A percentile compares a stretch with the other conserved stretches of the same genome.
phyloP scores from a whole-genome alignment of 2,113 vertebrate genomes.

The Tauraco erythrolophus region DNA sequence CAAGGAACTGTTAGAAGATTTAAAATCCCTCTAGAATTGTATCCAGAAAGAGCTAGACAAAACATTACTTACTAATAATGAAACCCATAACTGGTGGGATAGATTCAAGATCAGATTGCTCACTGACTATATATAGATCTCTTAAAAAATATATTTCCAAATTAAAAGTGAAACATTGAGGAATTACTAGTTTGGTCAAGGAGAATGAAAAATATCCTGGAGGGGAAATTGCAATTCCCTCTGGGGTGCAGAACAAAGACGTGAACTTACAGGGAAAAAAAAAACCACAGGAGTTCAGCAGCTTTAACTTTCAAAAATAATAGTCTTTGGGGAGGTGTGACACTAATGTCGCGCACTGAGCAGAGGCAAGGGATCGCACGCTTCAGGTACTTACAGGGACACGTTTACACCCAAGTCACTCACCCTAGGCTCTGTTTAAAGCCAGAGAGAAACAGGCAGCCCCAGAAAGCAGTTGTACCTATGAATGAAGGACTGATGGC shows the following conservation, averaged over 20 bases:
- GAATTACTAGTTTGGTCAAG: neutral
- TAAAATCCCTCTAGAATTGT: neutral
- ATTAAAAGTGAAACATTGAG: neutral
- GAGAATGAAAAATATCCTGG: neutral
- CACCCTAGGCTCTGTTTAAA: neutral
- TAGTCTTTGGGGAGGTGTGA: neutral
- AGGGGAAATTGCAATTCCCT: neutral
- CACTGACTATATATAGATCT: neutral
- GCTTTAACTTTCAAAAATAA: neutral
- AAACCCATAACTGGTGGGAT: neutral
- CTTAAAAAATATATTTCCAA: neutral
- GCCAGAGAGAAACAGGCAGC: neutral
- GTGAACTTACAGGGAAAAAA: neutral
- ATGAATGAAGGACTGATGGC: neutral
- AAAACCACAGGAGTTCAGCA: neutral
- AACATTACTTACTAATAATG: neutral
- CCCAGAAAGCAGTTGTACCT: neutral
- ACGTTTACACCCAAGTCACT: fast-evolving
- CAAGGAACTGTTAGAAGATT: neutral
- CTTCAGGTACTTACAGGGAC: neutral
- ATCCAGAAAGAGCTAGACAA: neutral
- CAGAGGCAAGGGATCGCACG: neutral
- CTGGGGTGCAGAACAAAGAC: neutral
- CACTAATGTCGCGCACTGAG: neutral
- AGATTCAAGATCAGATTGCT: neutral